A percentile compares a stretch with the other conserved stretches of the same genome.
phyloP scores from a whole-genome alignment of 2,888 invertebrate genomes.

The Cantharis nigra region DNA sequence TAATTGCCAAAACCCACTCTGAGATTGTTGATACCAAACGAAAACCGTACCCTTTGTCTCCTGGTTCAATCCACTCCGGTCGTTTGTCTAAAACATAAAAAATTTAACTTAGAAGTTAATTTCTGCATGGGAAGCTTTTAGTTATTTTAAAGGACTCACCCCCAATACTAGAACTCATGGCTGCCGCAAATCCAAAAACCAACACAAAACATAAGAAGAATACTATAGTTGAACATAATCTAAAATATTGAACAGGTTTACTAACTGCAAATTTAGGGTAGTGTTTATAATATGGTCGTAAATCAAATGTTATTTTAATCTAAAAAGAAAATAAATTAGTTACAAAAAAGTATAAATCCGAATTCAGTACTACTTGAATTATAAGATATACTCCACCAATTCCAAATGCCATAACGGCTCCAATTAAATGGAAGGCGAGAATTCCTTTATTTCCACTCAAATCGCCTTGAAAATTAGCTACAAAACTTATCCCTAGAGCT shows the following conservation, averaged over 20 bases:
- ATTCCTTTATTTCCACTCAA: background rate
- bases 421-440: conserved; percentile 12
- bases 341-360: no score
- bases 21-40: conserved; percentile 1
- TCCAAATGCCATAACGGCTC: conserved; percentile 24
- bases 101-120: background rate
- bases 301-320: conserved; percentile 1
- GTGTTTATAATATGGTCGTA: background rate
- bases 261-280: background rate
- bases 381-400: conserved; percentile 15
- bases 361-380: conserved; percentile 16
- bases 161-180: background rate
- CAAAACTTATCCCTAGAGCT: conserved; percentile 21
- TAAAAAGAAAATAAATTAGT: background rate
- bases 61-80: background rate
- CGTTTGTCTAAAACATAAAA: background rate
- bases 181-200: background rate
- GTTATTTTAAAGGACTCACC: background rate
- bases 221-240: background rate
- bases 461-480: conserved; percentile 25
- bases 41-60: background rate
- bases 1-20: conserved; percentile 6
- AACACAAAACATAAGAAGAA: background rate
- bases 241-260: background rate
- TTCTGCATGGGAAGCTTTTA: background rate